A percentile compares a stretch with the other conserved stretches of the same genome.
These are phyloP conservation scores for Sinosuthora webbiana DNA, from an alignment of 2,113 vertebrate genomes.

Conservation along the genomic window DNA sequence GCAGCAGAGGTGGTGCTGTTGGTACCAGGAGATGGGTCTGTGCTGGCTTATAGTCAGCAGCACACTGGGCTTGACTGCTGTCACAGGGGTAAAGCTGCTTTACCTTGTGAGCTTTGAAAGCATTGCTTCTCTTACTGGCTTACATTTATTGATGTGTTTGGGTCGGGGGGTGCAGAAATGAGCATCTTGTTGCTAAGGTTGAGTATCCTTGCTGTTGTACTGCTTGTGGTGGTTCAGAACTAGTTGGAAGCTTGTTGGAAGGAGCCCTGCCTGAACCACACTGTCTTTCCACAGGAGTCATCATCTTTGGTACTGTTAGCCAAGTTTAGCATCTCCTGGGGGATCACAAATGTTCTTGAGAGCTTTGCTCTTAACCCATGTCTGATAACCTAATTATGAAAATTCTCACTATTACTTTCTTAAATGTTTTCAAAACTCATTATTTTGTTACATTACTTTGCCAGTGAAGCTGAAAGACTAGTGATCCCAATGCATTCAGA, in stretches of 20 bases:
- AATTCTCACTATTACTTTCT: background rate
- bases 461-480: background rate
- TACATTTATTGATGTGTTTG: accelerated
- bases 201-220: background rate
- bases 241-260: background rate
- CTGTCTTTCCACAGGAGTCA: background rate
- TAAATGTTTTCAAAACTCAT: background rate
- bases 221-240: background rate
- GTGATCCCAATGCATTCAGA: background rate
- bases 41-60: background rate
- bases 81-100: background rate
- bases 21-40: background rate
- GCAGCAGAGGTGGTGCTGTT: background rate
- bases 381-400: background rate
- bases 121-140: background rate
- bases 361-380: background rate
- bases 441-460: background rate
- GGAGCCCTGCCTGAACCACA: background rate
- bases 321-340: background rate
- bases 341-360: background rate
- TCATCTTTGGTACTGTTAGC: background rate
- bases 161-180: background rate
- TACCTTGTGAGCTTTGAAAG: background rate
- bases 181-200: background rate
- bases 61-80: background rate